phyloP scores from a whole-genome alignment of 2,888 invertebrate genomes.

The Cosmia pyralina region DNA sequence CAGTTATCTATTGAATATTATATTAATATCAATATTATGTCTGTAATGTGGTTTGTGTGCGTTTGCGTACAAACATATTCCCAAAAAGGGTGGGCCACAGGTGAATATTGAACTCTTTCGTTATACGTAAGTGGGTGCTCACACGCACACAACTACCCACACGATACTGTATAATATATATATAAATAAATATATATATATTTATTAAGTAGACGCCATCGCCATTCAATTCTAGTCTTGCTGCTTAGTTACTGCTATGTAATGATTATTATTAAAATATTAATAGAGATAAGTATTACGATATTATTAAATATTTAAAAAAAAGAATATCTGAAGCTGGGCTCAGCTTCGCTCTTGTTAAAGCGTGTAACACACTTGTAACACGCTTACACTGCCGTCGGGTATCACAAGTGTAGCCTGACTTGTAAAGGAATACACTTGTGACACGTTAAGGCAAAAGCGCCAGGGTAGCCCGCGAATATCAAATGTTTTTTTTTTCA shows the following conservation, averaged over 20 bases:
- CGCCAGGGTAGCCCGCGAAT: background rate
- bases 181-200: conserved; percentile 69
- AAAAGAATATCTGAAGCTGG: conserved; percentile 41
- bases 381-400: conserved; percentile 9
- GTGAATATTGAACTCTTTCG: background rate
- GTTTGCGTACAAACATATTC: background rate
- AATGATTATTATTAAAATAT: conserved; percentile 77
- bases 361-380: conserved; percentile 28
- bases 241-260: conserved; percentile 83
- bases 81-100: background rate
- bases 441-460: background rate
- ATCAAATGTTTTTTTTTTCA: background rate
- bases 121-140: background rate
- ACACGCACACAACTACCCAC: conserved; percentile 12
- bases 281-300: conserved; percentile 81
- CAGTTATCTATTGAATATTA: conserved; percentile 21
- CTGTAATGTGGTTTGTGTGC: conserved; percentile 26
- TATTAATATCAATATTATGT: conserved; percentile 14
- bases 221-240: conserved; percentile 88
- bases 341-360: conserved; percentile 33
- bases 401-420: conserved; percentile 17
- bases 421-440: conserved; percentile 4
- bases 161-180: conserved; percentile 69
- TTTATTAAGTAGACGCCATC: conserved; percentile 83
- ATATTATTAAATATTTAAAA: conserved; percentile 73